These are phyloP conservation scores for Leptinotarsa defecta DNA, from an alignment of 1,140 invertebrate genomes.

Conservation along the genomic window DNA sequence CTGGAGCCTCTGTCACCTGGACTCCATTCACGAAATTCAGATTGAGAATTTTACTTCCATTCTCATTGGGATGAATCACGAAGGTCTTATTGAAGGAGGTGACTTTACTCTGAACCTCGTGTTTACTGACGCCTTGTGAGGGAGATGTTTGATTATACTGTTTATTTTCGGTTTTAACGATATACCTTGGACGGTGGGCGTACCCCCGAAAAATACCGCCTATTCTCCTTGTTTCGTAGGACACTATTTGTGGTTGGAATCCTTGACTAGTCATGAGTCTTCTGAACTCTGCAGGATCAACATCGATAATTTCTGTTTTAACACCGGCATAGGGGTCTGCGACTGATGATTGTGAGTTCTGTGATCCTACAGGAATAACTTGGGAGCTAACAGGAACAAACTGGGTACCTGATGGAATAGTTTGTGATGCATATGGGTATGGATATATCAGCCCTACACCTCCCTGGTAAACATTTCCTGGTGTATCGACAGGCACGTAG, in stretches of 20 bases:
- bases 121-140: neutral
- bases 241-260: constrained; percentile 9
- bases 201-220: neutral
- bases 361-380: neutral
- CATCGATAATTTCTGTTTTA: constrained; percentile 13
- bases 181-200: neutral
- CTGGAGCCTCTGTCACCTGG: constrained; percentile 12
- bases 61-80: constrained; percentile 13
- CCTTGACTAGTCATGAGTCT: neutral
- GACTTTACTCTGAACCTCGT: constrained; percentile 8
- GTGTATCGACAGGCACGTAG: neutral
- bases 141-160: neutral
- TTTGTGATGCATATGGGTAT: neutral
- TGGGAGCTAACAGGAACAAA: neutral
- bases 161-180: constrained; percentile 17
- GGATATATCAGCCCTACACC: neutral
- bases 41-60: constrained; percentile 4
- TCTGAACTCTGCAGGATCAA: constrained; percentile 12
- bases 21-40: constrained; percentile 24
- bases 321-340: neutral
- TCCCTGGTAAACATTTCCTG: neutral
- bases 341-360: neutral
- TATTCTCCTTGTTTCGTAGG: neutral
- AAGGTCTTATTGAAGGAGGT: constrained; percentile 24
- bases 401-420: neutral